These are phyloP conservation scores for Esox masquinongy DNA, from an alignment of 2,797 vertebrate species.

Conservation along the genomic window DNA sequence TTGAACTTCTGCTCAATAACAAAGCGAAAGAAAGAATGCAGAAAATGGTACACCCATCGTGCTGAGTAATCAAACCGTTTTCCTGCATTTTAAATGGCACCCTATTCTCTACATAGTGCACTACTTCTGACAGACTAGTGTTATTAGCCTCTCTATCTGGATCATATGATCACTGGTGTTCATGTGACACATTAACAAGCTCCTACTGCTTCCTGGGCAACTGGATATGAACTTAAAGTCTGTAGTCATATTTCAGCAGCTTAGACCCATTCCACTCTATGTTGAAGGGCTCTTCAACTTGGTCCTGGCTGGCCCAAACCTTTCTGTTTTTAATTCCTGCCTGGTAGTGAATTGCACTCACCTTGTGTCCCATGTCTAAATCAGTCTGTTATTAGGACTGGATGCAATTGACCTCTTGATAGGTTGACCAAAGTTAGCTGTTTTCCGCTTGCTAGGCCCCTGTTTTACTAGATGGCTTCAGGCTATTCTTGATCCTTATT, in stretches of 20 bases:
- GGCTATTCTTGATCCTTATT: not conserved
- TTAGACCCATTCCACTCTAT: too few relatives aligned
- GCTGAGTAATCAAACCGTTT: slow-evolving; percentile 48
- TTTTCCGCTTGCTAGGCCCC: not conserved
- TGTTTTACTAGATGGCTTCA: not conserved
- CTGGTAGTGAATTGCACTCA: too few relatives aligned
- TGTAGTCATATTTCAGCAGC: not conserved
- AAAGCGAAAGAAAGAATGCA: slow-evolving; percentile 52
- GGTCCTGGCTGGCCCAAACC: too few relatives aligned
- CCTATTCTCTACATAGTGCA: not conserved
- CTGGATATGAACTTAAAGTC: not conserved
- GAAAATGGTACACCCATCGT: slow-evolving; percentile 41
- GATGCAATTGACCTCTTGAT: not conserved
- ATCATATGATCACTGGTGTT: slow-evolving; percentile 15
- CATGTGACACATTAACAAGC: slow-evolving; percentile 57
- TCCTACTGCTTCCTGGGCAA: not conserved
- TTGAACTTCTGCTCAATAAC: slow-evolving; percentile 18
- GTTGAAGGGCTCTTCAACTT: too few relatives aligned
- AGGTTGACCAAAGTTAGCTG: not conserved
- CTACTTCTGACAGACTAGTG: not conserved
- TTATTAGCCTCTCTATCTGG: not conserved
- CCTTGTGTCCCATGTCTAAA: too few relatives aligned
- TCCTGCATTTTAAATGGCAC: not conserved
- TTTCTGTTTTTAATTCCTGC: too few relatives aligned
- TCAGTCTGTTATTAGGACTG: too few relatives aligned